Evolutionary conservation across 2,888 invertebrate genomes (phyloP).

Genomic region (Melanchra persicariae): DNA sequence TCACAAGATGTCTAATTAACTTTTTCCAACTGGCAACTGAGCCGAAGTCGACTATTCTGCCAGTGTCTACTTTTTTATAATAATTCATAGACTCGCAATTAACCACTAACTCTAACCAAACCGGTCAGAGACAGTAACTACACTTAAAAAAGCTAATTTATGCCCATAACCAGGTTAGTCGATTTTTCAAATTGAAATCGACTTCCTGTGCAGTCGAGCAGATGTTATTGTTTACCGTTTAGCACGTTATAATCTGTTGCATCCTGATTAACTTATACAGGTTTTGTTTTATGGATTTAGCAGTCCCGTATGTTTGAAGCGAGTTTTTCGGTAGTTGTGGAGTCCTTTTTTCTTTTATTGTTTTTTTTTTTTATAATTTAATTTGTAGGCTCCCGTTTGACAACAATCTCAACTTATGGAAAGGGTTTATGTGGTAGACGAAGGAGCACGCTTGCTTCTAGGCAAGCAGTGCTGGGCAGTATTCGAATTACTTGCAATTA

Average conservation of each 20-base stretch:
- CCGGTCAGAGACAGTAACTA: constrained; percentile 33
- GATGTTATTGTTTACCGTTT: constrained; percentile 63
- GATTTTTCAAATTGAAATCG: constrained; percentile 57
- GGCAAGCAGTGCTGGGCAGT: no score
- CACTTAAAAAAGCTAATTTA: constrained; percentile 38
- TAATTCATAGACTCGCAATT: constrained; percentile 23
- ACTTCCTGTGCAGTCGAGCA: constrained; percentile 48
- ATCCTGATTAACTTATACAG: constrained; percentile 51
- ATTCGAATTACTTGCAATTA: no score
- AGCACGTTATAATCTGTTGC: constrained; percentile 54
- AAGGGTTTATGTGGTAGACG: no score
- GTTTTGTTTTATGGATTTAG: constrained; percentile 33
- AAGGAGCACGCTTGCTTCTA: no score
- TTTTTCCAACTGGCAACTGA: no score
- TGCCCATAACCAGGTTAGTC: constrained; percentile 48
- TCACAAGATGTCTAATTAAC: not conserved
- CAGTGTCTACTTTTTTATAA: not conserved
- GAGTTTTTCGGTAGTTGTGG: not conserved
- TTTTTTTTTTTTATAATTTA: no score
- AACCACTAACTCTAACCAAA: constrained; percentile 16
- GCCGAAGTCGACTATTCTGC: no score
- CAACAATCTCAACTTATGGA: no score
- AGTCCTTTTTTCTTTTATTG: no score
- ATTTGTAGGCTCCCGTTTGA: no score
- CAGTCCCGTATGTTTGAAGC: constrained; percentile 16